Conservation (phyloP, 2,888 invertebrate species). For the Rotaria magnacalcarata region DNA sequence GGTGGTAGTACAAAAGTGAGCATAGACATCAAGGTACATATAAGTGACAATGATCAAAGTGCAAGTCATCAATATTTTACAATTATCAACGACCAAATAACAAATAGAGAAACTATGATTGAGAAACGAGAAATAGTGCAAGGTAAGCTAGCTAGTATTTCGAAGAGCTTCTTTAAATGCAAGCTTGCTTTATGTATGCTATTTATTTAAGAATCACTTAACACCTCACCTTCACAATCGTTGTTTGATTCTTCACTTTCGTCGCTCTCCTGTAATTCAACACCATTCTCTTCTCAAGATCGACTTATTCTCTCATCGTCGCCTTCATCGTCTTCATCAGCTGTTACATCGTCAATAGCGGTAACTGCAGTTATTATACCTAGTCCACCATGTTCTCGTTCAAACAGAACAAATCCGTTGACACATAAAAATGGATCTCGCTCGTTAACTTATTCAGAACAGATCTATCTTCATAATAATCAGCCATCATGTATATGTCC, state of each 20-base stretch:
- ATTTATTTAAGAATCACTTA: not conserved
- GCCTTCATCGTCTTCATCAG: constrained; percentile 8
- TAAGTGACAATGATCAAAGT: not conserved
- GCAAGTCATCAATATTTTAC: not conserved
- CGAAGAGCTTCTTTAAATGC: not conserved
- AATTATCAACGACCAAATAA: not conserved
- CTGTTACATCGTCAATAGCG: not conserved
- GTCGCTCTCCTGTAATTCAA: not conserved
- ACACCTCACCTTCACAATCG: not conserved
- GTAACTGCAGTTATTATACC: not conserved
- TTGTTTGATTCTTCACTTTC: constrained; percentile 10
- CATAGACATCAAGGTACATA: not conserved
- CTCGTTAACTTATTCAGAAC: not conserved
- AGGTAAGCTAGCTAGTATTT: not conserved
- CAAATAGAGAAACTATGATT: not conserved
- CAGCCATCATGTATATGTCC: not conserved
- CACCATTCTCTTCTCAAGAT: constrained; percentile 14
- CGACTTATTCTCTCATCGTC: not conserved
- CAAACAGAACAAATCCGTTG: not conserved
- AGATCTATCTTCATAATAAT: constrained; percentile 25
- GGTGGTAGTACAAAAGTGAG: not conserved
- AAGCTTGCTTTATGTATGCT: not conserved
- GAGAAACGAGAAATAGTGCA: not conserved
- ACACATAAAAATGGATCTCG: not conserved
- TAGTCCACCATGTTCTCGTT: not conserved